A percentile compares a stretch with the other conserved stretches of the same genome.
These are phyloP conservation scores for Globia sparganii DNA, from an alignment of 2,888 invertebrate genomes.

Conservation along the genomic window DNA sequence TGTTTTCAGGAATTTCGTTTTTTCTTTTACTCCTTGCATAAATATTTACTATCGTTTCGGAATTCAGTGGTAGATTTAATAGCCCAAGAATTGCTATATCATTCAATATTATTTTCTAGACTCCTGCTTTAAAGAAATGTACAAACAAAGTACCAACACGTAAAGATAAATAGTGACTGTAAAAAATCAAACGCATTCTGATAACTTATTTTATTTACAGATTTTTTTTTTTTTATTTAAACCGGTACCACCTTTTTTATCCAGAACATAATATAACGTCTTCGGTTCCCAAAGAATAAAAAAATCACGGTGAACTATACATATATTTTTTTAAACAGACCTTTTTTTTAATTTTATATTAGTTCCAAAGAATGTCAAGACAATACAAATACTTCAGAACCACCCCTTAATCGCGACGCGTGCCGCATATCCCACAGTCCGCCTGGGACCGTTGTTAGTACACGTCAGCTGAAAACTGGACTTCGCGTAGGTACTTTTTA, in stretches of 20 bases:
- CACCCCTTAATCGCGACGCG: conserved; percentile 54
- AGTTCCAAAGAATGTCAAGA: not conserved
- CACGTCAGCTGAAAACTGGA: conserved; percentile 59
- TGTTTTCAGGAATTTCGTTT: not conserved
- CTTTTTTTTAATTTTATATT: not conserved
- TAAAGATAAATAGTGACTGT: not conserved
- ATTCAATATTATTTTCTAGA: no score
- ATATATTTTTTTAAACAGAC: not conserved
- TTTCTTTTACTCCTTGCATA: not conserved
- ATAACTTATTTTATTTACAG: no score
- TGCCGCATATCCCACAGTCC: conserved; percentile 63
- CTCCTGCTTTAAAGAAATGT: not conserved
- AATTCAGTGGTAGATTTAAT: not conserved
- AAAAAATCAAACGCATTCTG: not conserved
- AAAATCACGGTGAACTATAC: not conserved
- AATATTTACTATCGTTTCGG: not conserved
- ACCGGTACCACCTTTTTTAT: not conserved
- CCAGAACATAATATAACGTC: no score
- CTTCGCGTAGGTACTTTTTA: not conserved
- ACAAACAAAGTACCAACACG: not conserved
- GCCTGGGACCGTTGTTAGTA: conserved; percentile 67
- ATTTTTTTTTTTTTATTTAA: not conserved
- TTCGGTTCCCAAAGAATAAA: not conserved
- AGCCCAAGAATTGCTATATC: not conserved
- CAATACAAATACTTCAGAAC: conserved; percentile 30